These are phyloP conservation scores for Lycocorax pyrrhopterus DNA, from an alignment of 2,113 vertebrate species.

Conservation along the genomic window DNA sequence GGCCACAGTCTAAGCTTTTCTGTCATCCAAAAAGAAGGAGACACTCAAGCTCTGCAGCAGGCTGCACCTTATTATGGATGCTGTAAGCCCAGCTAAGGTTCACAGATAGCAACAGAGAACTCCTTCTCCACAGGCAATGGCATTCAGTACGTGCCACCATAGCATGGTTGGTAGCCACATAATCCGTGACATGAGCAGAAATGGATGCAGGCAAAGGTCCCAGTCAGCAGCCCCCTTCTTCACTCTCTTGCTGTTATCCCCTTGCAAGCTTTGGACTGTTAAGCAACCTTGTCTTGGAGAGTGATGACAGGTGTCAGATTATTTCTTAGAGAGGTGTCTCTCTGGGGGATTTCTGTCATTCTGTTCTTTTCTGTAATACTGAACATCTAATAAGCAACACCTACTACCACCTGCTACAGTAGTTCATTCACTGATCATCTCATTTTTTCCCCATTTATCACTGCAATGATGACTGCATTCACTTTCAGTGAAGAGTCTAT, in stretches of 20 bases:
- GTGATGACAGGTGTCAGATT: background rate
- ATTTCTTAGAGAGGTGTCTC: constrained; percentile 13
- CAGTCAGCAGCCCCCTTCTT: background rate
- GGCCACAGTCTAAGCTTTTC: background rate
- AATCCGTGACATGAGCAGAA: background rate
- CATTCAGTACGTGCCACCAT: background rate
- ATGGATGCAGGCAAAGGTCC: background rate
- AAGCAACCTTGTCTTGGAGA: background rate
- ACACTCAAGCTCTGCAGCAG: background rate
- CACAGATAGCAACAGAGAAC: background rate
- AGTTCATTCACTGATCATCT: constrained; percentile 45
- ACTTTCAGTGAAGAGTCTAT: background rate
- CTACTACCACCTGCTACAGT: constrained; percentile 56
- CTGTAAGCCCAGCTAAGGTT: background rate
- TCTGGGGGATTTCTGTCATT: background rate
- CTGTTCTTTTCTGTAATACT: constrained; percentile 21
- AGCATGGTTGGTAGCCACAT: background rate
- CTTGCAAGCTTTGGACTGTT: background rate
- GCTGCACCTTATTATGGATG: background rate
- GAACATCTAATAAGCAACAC: constrained; percentile 60
- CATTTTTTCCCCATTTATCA: background rate
- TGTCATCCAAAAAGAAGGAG: background rate
- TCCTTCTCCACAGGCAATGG: background rate
- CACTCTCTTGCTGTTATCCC: background rate
- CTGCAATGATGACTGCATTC: background rate